A percentile compares a stretch with the other conserved stretches of the same genome.
These are phyloP conservation scores for Lysiphlebus fabarum DNA, from an alignment of 1,140 invertebrate genomes.

Conservation along the genomic window DNA sequence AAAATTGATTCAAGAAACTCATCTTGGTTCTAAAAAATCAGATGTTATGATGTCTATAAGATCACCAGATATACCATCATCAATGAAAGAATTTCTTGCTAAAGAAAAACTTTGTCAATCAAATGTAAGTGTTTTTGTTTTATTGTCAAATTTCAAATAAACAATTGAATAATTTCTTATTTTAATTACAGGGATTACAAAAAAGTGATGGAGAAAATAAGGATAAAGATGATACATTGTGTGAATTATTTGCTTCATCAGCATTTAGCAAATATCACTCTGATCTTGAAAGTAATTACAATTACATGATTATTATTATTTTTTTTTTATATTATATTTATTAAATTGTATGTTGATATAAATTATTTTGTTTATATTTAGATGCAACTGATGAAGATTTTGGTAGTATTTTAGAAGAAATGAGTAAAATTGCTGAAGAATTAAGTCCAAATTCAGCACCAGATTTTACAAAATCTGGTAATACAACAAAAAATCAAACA, in stretches of 20 bases:
- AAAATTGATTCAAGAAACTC: slow-evolving; percentile 2
- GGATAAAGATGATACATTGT: slow-evolving; percentile 44
- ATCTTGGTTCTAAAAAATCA: slow-evolving; percentile 31
- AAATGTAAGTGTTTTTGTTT: slow-evolving; percentile 35
- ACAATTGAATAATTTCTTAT: slow-evolving; percentile 5
- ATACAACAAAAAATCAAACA: slow-evolving; percentile 34
- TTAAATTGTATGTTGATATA: not conserved
- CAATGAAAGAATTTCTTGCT: slow-evolving; percentile 47
- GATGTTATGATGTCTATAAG: slow-evolving; percentile 26
- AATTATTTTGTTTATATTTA: slow-evolving; percentile 23
- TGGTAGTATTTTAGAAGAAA: slow-evolving; percentile 51
- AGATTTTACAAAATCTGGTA: slow-evolving; percentile 34
- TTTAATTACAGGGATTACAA: slow-evolving; percentile 31
- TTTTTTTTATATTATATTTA: not conserved
- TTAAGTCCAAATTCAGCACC: slow-evolving; percentile 42
- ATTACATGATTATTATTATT: slow-evolving; percentile 8
- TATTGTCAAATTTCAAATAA: slow-evolving; percentile 4
- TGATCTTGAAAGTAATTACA: slow-evolving; percentile 48
- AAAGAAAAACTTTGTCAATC: slow-evolving; percentile 44
- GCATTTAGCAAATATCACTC: slow-evolving; percentile 49
- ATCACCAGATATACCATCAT: slow-evolving; percentile 42
- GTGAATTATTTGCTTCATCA: slow-evolving; percentile 45
- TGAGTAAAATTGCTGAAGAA: slow-evolving; percentile 48
- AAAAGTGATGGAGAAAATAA: slow-evolving; percentile 37
- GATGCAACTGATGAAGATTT: slow-evolving; percentile 53